These are phyloP conservation scores for Schizopygopsis pylzovi DNA, from an alignment of 2,797 vertebrate species.

Conservation along the genomic window DNA sequence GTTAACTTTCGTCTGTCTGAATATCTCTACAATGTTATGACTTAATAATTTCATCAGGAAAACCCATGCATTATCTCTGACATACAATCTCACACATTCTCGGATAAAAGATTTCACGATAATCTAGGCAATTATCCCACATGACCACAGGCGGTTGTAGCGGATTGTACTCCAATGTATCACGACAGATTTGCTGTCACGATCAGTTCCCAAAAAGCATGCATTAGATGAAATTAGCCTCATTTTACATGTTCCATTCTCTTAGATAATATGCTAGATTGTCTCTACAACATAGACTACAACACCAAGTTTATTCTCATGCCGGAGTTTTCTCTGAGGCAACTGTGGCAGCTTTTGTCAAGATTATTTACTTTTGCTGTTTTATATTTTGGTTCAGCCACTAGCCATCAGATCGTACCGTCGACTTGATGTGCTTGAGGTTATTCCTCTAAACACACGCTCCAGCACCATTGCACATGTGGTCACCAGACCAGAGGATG, in stretches of 20 bases:
- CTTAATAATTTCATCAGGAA: slow-evolving; percentile 46
- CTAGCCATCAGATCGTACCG: slow-evolving; percentile 53
- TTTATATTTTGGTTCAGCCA: slow-evolving; percentile 56
- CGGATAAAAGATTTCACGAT: slow-evolving; percentile 35
- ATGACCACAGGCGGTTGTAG: slow-evolving; percentile 44
- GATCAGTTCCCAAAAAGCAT: slow-evolving; percentile 22
- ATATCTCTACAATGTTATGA: slow-evolving; percentile 29
- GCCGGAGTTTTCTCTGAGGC: not conserved
- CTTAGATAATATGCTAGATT: slow-evolving; percentile 39
- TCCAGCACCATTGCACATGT: slow-evolving; percentile 47
- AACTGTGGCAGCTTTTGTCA: slow-evolving; percentile 17
- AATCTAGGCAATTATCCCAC: slow-evolving; percentile 19
- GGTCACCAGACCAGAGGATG: slow-evolving; percentile 58
- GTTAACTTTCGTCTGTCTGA: slow-evolving; percentile 32
- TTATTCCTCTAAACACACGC: slow-evolving; percentile 56
- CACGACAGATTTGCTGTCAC: slow-evolving; percentile 36
- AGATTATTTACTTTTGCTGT: slow-evolving; percentile 47
- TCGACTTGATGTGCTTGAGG: slow-evolving; percentile 50
- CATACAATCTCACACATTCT: slow-evolving; percentile 32
- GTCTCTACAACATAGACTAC: slow-evolving; percentile 47
- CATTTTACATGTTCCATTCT: slow-evolving; percentile 26
- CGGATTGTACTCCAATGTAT: slow-evolving; percentile 32
- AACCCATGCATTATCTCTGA: slow-evolving; percentile 40
- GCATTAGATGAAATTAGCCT: slow-evolving; percentile 41
- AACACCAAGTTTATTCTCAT: slow-evolving; percentile 11